These are phyloP conservation scores for Danio tinwini DNA, from an alignment of 2,797 vertebrate species.

Conservation along the genomic window DNA sequence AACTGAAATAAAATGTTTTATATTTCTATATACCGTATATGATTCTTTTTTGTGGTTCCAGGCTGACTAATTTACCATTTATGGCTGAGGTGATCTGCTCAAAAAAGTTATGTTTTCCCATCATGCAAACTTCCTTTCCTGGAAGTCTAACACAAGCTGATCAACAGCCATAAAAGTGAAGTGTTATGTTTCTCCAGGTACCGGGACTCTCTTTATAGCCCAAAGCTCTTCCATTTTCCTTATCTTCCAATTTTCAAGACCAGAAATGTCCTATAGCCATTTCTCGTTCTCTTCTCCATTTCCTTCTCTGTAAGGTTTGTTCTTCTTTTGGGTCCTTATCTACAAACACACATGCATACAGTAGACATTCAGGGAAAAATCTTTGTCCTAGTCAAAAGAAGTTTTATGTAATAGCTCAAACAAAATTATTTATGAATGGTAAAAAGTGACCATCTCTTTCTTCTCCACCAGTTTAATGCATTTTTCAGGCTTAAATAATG, in stretches of 20 bases:
- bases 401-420: not conserved
- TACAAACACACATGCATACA: not conserved
- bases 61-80: not conserved
- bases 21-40: no score
- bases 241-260: constrained; percentile 18
- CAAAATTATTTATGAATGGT: constrained; percentile 17
- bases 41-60: not conserved
- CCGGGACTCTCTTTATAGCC: not conserved
- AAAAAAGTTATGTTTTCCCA: not conserved
- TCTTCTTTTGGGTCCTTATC: not conserved
- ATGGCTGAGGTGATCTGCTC: not conserved
- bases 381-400: not conserved
- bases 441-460: not conserved
- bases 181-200: not conserved
- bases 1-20: no score
- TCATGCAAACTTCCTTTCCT: not conserved
- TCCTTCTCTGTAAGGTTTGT: not conserved
- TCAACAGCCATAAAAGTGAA: not conserved
- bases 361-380: not conserved
- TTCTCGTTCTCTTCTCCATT: not conserved
- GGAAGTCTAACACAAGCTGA: not conserved
- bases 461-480: not conserved
- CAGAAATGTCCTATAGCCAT: not conserved
- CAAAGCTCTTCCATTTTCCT: not conserved
- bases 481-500: not conserved